phyloP scores from a whole-genome alignment of 2,113 vertebrate genomes.

The Thunnus thynnus region DNA sequence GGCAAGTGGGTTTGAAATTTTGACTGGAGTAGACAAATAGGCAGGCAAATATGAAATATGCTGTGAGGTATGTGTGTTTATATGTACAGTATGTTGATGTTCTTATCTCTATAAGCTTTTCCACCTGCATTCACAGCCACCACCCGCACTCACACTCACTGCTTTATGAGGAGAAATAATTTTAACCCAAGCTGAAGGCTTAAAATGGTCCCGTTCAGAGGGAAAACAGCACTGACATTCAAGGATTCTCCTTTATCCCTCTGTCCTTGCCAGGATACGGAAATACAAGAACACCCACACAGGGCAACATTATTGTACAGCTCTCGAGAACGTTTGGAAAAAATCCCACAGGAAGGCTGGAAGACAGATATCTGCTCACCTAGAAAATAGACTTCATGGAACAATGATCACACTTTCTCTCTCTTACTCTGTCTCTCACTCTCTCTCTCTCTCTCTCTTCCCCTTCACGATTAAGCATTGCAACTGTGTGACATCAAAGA shows the following conservation, averaged over 20 bases:
- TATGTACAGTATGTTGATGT: neutral
- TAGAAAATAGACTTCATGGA: conserved; percentile 76
- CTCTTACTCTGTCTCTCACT: neutral
- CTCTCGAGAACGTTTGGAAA: conserved; percentile 18
- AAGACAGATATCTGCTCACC: conserved; percentile 70
- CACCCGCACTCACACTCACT: neutral
- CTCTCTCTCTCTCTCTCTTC: neutral
- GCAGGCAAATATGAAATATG: neutral
- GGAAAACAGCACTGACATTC: neutral
- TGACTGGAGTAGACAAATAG: neutral
- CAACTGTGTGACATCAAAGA: conserved; percentile 44
- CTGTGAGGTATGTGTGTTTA: neutral
- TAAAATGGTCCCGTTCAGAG: conserved; percentile 31
- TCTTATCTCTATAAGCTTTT: conserved; percentile 5
- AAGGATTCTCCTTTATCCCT: conserved; percentile 27
- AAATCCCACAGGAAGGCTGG: conserved; percentile 47
- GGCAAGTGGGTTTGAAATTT: neutral
- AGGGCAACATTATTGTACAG: conserved; percentile 30
- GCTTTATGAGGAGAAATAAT: conserved; percentile 7
- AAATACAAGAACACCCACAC: conserved; percentile 38
- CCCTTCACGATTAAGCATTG: conserved; percentile 51
- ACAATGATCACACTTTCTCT: conserved; percentile 59
- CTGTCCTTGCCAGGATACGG: conserved; percentile 15
- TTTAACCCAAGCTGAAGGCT: conserved; percentile 29
- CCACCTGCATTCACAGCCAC: conserved; percentile 23